A percentile compares a stretch with the other conserved stretches of the same genome.
phyloP scores from a whole-genome alignment of 2,888 invertebrate genomes.

The Euclidia mi region DNA sequence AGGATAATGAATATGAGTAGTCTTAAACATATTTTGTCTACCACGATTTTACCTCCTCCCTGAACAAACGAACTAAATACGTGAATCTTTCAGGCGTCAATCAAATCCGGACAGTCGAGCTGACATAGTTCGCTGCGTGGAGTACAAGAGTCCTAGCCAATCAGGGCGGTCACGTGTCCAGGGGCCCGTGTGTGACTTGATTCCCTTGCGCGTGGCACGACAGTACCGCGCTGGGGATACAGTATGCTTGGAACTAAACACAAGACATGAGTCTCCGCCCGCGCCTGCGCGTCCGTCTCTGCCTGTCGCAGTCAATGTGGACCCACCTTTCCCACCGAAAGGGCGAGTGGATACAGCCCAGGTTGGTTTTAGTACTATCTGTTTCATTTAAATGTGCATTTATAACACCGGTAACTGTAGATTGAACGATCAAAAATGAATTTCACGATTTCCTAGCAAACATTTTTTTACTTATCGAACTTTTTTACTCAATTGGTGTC shows the following conservation, averaged over 20 bases:
- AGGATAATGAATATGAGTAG: too few species aligned
- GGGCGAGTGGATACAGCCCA: slow-evolving; percentile 74
- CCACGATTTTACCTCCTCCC: too few species aligned
- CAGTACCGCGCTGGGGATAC: slow-evolving; percentile 75
- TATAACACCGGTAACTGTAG: too few species aligned
- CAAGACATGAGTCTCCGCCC: slow-evolving; percentile 66
- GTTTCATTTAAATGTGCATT: too few species aligned
- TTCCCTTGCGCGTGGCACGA: slow-evolving; percentile 59
- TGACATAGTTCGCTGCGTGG: slow-evolving; percentile 86
- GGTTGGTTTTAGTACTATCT: slow-evolving; percentile 25
- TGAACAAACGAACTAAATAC: background rate
- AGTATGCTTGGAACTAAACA: slow-evolving; percentile 90
- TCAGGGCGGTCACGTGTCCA: slow-evolving; percentile 62
- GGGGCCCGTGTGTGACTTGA: slow-evolving; percentile 77
- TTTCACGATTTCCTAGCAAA: too few species aligned
- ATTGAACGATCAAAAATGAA: too few species aligned
- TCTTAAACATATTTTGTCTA: too few species aligned
- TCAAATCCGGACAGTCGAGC: slow-evolving; percentile 81
- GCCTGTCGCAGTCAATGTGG: background rate
- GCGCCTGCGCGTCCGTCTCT: slow-evolving; percentile 19
- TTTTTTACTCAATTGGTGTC: too few species aligned
- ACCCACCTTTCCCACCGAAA: slow-evolving; percentile 69
- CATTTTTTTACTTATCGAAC: too few species aligned
- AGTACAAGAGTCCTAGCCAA: slow-evolving; percentile 72
- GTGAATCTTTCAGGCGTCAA: slow-evolving; percentile 62